A percentile compares a stretch with the other conserved stretches of the same genome.
These are phyloP conservation scores for Drosophila mettleri DNA, from an alignment of 2,888 invertebrate genomes.

Conservation along the genomic window DNA sequence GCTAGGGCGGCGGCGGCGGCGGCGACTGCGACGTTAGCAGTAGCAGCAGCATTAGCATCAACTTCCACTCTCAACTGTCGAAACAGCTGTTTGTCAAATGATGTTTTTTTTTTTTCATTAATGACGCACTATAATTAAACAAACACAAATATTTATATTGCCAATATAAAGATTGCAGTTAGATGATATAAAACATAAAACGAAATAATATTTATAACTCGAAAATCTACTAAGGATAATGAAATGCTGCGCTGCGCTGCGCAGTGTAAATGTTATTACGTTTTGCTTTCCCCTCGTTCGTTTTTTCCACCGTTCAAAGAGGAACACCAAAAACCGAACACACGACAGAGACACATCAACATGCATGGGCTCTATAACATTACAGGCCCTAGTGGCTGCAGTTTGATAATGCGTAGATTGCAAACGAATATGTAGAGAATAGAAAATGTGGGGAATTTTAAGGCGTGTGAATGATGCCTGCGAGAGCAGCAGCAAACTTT, in stretches of 20 bases:
- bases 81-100: conserved; percentile 66
- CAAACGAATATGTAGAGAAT: conserved; percentile 28
- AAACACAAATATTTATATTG: background rate
- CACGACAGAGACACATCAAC: conserved; percentile 10
- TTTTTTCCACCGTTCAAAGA: background rate
- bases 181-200: background rate
- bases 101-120: conserved; percentile 11
- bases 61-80: conserved; percentile 22
- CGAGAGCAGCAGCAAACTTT: conserved; percentile 21
- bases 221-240: conserved; percentile 2
- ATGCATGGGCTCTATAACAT: conserved; percentile 29
- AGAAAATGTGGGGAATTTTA: conserved; percentile 38
- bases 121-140: conserved; percentile 20
- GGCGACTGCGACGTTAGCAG: conserved; percentile 20
- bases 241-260: conserved; percentile 18
- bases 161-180: background rate
- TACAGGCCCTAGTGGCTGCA: conserved; percentile 51
- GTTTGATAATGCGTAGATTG: conserved; percentile 69
- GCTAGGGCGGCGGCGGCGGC: conserved; percentile 31
- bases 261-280: conserved; percentile 28
- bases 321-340: conserved; percentile 5
- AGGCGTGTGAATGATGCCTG: conserved; percentile 34
- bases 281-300: conserved; percentile 7
- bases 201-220: background rate
- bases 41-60: conserved; percentile 1